phyloP scores from a whole-genome alignment of 2,888 invertebrate species.

The Mythimna lalbum region DNA sequence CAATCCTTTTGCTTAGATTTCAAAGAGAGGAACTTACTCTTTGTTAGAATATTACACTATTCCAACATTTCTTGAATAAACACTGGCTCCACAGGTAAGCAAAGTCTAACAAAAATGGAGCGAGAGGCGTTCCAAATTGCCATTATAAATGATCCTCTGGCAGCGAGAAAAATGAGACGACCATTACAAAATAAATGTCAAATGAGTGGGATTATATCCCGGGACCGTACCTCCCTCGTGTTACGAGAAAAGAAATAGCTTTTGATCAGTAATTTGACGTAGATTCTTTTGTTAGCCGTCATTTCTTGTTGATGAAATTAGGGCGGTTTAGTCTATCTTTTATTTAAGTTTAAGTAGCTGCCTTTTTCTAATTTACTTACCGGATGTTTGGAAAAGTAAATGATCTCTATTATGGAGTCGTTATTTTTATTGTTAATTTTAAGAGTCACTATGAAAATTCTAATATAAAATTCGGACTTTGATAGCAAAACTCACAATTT shows the following conservation, averaged over 20 bases:
- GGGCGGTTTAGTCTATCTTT: slow-evolving; percentile 7
- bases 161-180: slow-evolving; percentile 51
- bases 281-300: slow-evolving; percentile 23
- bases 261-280: slow-evolving; percentile 54
- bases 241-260: slow-evolving; percentile 36
- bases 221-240: slow-evolving; percentile 34
- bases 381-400: neutral
- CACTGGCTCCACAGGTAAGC: slow-evolving; percentile 38
- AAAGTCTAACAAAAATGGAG: slow-evolving; percentile 35
- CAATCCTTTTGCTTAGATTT: slow-evolving; percentile 39
- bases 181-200: slow-evolving; percentile 66
- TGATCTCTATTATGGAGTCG: neutral
- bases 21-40: neutral
- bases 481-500: too few species aligned
- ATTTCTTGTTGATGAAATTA: slow-evolving; percentile 39
- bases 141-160: slow-evolving; percentile 62
- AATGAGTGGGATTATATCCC: slow-evolving; percentile 52
- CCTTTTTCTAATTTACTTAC: neutral
- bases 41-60: slow-evolving; percentile 4
- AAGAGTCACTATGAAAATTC: too few species aligned
- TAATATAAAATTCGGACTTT: too few species aligned
- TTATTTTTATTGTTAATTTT: neutral
- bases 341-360: slow-evolving; percentile 12
- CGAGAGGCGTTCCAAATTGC: slow-evolving; percentile 47
- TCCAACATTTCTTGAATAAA: slow-evolving; percentile 31